phyloP scores from a whole-genome alignment of 2,888 invertebrate genomes.

The Pyrrhosoma nymphula region DNA sequence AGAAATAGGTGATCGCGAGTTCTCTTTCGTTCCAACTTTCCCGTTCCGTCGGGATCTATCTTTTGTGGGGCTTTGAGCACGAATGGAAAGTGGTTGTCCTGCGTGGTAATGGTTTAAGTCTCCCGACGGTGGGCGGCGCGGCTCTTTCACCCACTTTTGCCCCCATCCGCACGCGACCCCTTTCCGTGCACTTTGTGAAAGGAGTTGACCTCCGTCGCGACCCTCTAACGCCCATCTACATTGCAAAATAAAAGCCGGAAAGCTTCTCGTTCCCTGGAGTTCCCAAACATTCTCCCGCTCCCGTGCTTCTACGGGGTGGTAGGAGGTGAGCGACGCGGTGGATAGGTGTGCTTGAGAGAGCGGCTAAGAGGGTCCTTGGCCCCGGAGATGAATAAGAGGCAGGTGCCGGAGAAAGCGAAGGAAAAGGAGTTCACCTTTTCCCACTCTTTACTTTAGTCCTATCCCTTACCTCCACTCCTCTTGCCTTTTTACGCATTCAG shows the following conservation, averaged over 20 bases:
- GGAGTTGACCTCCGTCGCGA: not conserved
- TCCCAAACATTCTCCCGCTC: not conserved
- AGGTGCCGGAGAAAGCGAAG: not conserved
- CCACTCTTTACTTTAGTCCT: not conserved
- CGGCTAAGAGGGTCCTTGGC: not conserved
- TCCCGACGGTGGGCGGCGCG: not conserved
- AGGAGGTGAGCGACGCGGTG: not conserved
- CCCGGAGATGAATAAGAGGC: not conserved
- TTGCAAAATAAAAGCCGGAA: constrained; percentile 9
- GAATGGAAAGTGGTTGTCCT: not conserved
- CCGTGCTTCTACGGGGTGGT: not conserved
- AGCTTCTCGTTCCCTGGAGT: not conserved
- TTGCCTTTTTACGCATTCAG: constrained; percentile 2
- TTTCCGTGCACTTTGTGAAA: not conserved
- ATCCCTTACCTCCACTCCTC: not conserved
- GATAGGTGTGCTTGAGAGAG: not conserved
- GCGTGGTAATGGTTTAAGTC: not conserved
- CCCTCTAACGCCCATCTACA: not conserved
- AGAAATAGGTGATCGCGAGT: too few relatives aligned
- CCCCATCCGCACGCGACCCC: not conserved
- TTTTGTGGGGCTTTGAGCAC: too few relatives aligned
- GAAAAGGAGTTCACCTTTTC: not conserved
- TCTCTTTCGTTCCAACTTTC: too few relatives aligned
- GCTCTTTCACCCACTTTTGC: not conserved
- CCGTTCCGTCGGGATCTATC: too few relatives aligned